Evolutionary conservation across 2,797 vertebrate genomes (phyloP).

Genomic region (Clamator glandarius): DNA sequence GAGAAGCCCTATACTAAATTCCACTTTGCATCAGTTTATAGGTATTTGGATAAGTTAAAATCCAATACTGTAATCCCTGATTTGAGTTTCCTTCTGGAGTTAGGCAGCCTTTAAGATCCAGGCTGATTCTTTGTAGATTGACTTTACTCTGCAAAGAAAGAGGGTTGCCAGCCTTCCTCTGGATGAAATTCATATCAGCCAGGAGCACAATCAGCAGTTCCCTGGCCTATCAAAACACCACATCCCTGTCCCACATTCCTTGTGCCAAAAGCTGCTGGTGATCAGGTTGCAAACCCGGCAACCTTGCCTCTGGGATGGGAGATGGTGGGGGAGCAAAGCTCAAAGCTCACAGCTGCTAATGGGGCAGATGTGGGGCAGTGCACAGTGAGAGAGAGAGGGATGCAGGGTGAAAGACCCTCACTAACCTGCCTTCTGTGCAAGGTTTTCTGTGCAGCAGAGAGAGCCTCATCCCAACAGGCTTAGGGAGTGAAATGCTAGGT

Average conservation of each 20-base stretch:
- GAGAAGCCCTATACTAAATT: background rate
- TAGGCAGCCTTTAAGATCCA: background rate
- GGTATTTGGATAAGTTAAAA: background rate
- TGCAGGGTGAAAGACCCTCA: background rate
- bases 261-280: background rate
- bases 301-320: rapidly evolving
- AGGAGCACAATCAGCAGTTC: background rate
- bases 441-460: background rate
- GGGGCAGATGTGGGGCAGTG: too few species aligned
- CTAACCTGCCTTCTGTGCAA: background rate
- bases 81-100: background rate
- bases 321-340: background rate
- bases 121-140: background rate
- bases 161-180: background rate
- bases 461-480: background rate
- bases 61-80: background rate
- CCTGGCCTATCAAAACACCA: background rate
- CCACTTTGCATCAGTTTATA: background rate
- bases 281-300: too few species aligned
- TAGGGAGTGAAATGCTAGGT: too few species aligned
- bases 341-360: rapidly evolving
- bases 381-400: background rate
- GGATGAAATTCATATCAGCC: too few species aligned
- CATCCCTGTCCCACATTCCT: rapidly evolving
- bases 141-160: background rate